These are phyloP conservation scores for Drosophila dunni DNA, from an alignment of 1,140 invertebrate genomes.

Conservation along the genomic window DNA sequence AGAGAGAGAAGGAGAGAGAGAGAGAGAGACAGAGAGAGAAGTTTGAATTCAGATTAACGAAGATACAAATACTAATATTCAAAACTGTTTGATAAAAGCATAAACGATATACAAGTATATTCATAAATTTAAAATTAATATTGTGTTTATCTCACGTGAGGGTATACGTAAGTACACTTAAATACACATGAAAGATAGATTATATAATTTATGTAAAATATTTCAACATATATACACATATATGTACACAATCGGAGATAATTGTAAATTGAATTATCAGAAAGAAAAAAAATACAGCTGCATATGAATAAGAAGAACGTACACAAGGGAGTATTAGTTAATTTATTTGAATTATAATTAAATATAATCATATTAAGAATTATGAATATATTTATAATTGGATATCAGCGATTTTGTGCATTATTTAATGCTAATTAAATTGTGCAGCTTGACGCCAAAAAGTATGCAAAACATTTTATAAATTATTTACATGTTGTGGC, in stretches of 20 bases:
- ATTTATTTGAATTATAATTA: conserved; percentile 2
- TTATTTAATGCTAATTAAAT: conserved; percentile 46
- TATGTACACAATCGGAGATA: conserved; percentile 2
- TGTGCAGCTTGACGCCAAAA: conserved; percentile 24
- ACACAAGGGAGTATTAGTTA: conserved; percentile 12
- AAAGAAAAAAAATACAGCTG: conserved; percentile 2
- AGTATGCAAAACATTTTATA: conserved; percentile 14
- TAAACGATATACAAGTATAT: background rate
- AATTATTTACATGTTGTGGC: conserved; percentile 35
- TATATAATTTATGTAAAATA: background rate
- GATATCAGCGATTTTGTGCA: conserved; percentile 32
- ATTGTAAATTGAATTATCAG: background rate
- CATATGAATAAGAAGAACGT: conserved; percentile 15
- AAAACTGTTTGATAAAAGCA: conserved; percentile 8
- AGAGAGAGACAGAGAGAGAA: conserved; percentile 6
- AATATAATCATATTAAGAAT: conserved; percentile 2
- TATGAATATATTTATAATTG: conserved; percentile 26
- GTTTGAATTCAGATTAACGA: conserved; percentile 32
- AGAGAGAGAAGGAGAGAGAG: background rate
- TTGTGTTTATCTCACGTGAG: background rate
- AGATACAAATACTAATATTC: conserved; percentile 3
- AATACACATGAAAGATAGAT: background rate
- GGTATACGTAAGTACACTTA: background rate
- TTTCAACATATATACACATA: background rate
- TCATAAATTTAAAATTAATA: background rate